A percentile compares a stretch with the other conserved stretches of the same genome.
These are phyloP conservation scores for Lagria hirta DNA, from an alignment of 2,888 invertebrate genomes.

Conservation along the genomic window DNA sequence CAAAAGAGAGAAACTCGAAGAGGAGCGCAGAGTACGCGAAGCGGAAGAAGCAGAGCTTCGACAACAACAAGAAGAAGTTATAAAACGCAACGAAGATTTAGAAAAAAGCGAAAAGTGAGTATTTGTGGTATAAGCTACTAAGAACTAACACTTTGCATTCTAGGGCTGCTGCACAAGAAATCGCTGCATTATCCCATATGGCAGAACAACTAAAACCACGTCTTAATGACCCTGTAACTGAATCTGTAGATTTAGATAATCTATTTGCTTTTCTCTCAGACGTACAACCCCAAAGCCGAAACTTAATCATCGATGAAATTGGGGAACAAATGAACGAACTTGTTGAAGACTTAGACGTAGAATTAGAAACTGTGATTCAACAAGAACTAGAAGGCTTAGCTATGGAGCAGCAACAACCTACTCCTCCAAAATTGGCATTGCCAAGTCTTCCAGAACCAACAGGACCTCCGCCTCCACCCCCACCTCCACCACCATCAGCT, in stretches of 20 bases:
- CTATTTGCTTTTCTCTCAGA: conserved; percentile 88
- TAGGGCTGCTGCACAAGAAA: conserved; percentile 69
- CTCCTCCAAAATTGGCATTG: conserved; percentile 58
- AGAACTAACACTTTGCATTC: conserved; percentile 39
- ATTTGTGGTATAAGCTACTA: conserved; percentile 6
- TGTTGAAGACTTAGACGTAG: conserved; percentile 79
- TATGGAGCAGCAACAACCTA: conserved; percentile 50
- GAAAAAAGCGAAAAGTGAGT: conserved; percentile 66
- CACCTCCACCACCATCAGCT: conserved; percentile 56
- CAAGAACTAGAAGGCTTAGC: conserved; percentile 61
- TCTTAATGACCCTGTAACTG: conserved; percentile 57
- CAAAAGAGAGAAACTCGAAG: conserved; percentile 72
- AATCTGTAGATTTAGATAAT: conserved; percentile 85
- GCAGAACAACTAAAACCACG: conserved; percentile 70
- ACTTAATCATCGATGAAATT: conserved; percentile 75
- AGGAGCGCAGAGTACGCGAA: conserved; percentile 65
- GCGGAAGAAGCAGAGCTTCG: conserved; percentile 56
- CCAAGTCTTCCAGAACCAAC: conserved; percentile 76
- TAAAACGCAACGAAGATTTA: conserved; percentile 53
- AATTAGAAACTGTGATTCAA: conserved; percentile 68
- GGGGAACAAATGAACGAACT: conserved; percentile 82
- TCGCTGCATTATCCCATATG: conserved; percentile 70
- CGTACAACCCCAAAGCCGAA: conserved; percentile 61
- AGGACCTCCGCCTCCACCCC: conserved; percentile 57
- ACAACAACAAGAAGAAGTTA: conserved; percentile 22